Evolutionary conservation across 2,888 invertebrate genomes (phyloP).

Genomic region (Hetaerina titia): DNA sequence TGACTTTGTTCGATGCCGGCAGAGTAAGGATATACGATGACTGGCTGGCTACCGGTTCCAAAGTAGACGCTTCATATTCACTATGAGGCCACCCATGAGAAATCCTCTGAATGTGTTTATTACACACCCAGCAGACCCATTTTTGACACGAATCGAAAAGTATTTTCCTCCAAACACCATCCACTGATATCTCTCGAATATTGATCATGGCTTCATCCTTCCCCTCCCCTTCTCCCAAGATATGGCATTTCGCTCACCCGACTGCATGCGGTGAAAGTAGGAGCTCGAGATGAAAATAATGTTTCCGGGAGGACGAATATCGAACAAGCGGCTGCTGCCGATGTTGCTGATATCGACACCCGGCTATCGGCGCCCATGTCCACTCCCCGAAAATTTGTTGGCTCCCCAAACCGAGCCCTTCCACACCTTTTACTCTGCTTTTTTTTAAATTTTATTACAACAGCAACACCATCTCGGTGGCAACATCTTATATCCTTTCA

Average conservation of each 20-base stretch:
- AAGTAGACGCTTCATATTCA: background rate
- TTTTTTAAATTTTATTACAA: background rate
- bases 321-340: constrained; percentile 40
- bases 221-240: background rate
- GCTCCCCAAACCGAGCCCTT: background rate
- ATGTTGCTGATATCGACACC: constrained; percentile 61
- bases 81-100: background rate
- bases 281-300: background rate
- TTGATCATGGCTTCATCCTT: constrained; percentile 22
- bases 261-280: constrained; percentile 30
- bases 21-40: background rate
- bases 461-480: constrained; percentile 9
- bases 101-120: background rate
- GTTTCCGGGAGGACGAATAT: constrained; percentile 23
- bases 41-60: background rate
- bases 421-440: background rate
- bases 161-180: background rate
- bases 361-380: constrained; percentile 51
- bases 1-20: background rate
- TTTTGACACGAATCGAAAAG: constrained; percentile 44
- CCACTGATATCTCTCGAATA: background rate
- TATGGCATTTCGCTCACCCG: background rate
- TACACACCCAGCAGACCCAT: constrained; percentile 37
- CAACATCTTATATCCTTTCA: constrained; percentile 18
- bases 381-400: constrained; percentile 60